phyloP scores from a whole-genome alignment of 1,140 invertebrate genomes.

The Zaprionus ghesquierei region DNA sequence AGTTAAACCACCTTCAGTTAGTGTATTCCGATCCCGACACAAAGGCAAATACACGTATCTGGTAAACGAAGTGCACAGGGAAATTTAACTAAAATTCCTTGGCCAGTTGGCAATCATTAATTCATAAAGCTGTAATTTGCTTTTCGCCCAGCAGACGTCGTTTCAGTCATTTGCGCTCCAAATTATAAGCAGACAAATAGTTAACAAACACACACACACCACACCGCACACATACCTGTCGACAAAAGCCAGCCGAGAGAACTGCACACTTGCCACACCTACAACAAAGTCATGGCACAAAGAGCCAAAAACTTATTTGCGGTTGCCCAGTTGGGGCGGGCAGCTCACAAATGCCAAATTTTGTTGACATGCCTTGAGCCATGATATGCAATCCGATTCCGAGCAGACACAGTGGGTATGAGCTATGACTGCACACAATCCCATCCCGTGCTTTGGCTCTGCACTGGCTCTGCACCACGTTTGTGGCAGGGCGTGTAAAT shows the following conservation, averaged over 20 bases:
- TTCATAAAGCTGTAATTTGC: constrained; percentile 64
- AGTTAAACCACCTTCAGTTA: not conserved
- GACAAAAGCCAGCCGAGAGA: not conserved
- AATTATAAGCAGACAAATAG: constrained; percentile 62
- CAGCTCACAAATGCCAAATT: constrained; percentile 48
- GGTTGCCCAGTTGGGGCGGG: constrained; percentile 52
- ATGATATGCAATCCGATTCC: constrained; percentile 43
- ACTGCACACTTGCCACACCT: constrained; percentile 17
- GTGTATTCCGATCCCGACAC: constrained; percentile 2
- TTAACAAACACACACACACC: not conserved
- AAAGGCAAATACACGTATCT: not conserved
- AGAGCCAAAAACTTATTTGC: constrained; percentile 63
- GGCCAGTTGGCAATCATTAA: constrained; percentile 49
- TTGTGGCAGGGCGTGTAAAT: constrained; percentile 36
- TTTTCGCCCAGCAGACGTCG: constrained; percentile 46
- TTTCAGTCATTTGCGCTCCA: constrained; percentile 62
- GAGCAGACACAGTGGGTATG: not conserved
- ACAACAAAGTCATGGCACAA: constrained; percentile 44
- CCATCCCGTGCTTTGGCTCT: not conserved
- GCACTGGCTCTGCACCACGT: not conserved
- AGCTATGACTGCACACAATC: not conserved
- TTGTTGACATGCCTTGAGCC: constrained; percentile 50
- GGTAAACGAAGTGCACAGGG: constrained; percentile 14
- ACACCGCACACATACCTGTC: not conserved
- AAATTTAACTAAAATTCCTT: constrained; percentile 39